Evolutionary conservation across 1,140 invertebrate genomes (phyloP), one percentile per base, ranked within the genome.

Genomic region (Danaus melanippus): DNA sequence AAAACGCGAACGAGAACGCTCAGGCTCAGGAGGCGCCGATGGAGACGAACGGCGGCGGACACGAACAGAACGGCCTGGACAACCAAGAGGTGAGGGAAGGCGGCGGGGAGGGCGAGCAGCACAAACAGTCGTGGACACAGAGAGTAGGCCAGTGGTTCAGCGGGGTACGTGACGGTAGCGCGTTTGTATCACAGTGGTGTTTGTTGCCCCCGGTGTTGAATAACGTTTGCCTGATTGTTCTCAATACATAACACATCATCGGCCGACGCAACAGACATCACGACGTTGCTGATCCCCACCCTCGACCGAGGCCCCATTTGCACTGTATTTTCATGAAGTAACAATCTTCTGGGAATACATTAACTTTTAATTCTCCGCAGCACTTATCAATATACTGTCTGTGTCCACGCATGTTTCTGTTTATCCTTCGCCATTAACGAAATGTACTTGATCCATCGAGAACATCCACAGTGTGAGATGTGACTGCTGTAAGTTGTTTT

Each of bases 111-210:
- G 78, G 67, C 43, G 83, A 84, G 84, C 86, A 88, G 84, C 86
- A 89, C 85, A 89, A 84, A 89, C 87, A 89, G 80, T 89, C 90
- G 86, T 90, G 89, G 89, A 89, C 89, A 88, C 89, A 90, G 84
- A 89, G 88, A 89, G 89, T 90, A 88, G 89, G 89, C 76, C 87
- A 89, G 83, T 90, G 89, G 89, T 90, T 90, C 88, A 88, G 85
- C 87, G 89, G 89, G 89, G 89, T 90, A 90, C 83, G 89, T 85
- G 82, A 71, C 75, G 71, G 71, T 78, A 77, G 77, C 69, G 73
- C 74, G 72, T 72, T 74, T 75, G 71, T 74, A 62, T 55, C 56
- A 51, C 50, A 53, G 74, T 81, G 81, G 53, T 79, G 79, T 76
- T 74, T 86, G 77, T 78, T 86, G 81, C 72, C 56, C 15, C 10